Percentiles rank a stretch among this genome's conserved stretches.
Conservation (phyloP, 1,140 invertebrate species). For the Helicoverpa zea region DNA sequence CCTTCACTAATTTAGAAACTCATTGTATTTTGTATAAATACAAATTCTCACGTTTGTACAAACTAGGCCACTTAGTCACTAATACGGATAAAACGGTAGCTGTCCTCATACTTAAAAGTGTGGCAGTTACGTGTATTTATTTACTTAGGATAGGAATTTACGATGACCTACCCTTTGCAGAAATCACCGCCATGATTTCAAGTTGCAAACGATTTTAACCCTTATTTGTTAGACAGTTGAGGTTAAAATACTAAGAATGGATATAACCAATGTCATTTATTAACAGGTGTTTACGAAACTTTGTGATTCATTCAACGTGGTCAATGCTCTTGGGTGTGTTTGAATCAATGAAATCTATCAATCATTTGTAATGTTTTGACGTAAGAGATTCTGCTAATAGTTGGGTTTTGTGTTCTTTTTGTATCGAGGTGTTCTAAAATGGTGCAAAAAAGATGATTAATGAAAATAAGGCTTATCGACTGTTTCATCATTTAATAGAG, state of each 20-base stretch:
- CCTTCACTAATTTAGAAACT: background rate
- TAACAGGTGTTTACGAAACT: slow-evolving; percentile 35
- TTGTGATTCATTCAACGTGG: slow-evolving; percentile 38
- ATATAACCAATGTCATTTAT: slow-evolving; percentile 22
- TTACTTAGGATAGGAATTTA: slow-evolving; percentile 10
- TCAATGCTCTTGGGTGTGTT: slow-evolving; percentile 39
- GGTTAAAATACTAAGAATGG: background rate
- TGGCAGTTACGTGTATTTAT: background rate
- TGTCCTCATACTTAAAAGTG: background rate
- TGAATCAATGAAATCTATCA: slow-evolving; percentile 39
- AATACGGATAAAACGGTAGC: background rate
- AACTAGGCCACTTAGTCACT: slow-evolving; percentile 22
- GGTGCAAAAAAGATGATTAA: background rate
- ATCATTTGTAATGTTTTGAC: background rate
- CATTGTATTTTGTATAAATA: background rate
- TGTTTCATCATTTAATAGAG: background rate
- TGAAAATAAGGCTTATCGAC: background rate
- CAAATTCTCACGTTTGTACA: background rate
- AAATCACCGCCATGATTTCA: background rate
- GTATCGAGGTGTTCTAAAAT: background rate
- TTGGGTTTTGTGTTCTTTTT: background rate
- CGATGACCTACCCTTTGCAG: background rate
- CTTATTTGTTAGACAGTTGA: background rate
- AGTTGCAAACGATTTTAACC: background rate
- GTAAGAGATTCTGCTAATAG: background rate